These are phyloP conservation scores for Aphrocallistes beatrix DNA, from an alignment of 37 sponge, comb jelly and placozoan species.

Conservation along the genomic window DNA sequence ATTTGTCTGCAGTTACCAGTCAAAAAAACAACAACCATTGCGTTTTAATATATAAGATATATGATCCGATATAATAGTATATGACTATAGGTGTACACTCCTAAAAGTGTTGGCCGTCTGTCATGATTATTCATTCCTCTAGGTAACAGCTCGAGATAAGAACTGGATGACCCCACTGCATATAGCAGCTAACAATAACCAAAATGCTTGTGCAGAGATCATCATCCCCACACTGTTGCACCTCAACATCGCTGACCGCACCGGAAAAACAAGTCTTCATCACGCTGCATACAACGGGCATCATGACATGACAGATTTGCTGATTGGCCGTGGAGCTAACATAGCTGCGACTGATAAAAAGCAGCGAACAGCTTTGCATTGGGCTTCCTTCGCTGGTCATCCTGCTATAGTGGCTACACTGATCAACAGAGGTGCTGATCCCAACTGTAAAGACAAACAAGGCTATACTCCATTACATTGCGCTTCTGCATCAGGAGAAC, in stretches of 20 bases:
- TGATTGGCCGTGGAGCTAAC: not conserved
- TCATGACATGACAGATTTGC: conserved; percentile 25
- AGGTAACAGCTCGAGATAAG: conserved; percentile 63
- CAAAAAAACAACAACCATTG: too few relatives aligned
- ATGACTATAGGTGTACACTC: too few relatives aligned
- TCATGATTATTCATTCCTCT: too few relatives aligned
- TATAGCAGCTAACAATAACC: conserved; percentile 75
- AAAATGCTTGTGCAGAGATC: conserved; percentile 42
- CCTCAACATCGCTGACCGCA: conserved; percentile 58
- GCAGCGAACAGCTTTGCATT: conserved; percentile 63
- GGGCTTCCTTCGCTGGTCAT: conserved; percentile 66
- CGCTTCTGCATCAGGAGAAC: conserved; percentile 72
- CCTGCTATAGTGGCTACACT: conserved; percentile 51
- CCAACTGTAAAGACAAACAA: conserved; percentile 54
- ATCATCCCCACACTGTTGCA: conserved; percentile 27
- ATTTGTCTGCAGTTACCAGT: too few relatives aligned
- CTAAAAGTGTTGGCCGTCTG: too few relatives aligned
- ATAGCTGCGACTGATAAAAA: conserved; percentile 19
- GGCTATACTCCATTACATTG: conserved; percentile 70
- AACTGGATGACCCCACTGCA: conserved; percentile 84
- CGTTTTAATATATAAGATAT: too few relatives aligned
- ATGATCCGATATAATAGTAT: too few relatives aligned
- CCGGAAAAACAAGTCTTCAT: conserved; percentile 67
- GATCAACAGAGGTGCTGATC: conserved; percentile 52
- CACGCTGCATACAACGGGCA: conserved; percentile 73